Base-by-base conservation (phyloP, 1,140 invertebrate species). In the Listronotus bonariensis region DNA sequence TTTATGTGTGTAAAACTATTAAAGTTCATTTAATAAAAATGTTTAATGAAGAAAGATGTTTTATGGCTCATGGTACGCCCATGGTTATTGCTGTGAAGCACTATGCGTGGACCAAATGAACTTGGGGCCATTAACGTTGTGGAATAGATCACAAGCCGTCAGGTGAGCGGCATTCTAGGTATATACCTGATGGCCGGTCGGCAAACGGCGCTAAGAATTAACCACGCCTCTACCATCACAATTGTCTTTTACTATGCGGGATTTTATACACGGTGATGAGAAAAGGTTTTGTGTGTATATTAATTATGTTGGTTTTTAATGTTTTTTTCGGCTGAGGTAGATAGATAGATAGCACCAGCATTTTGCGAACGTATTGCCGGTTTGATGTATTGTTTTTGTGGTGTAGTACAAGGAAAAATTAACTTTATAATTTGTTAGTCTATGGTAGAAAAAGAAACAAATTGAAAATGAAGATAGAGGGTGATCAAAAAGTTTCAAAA, bases 131-230 rank as follows among this genome's bases (percentile, higher is more conserved):
- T 72, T 72, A 72, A 68, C 68, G 71, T 68, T 66, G 69, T 69
- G 63, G 71, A 72, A 72, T 72, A 72, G 71, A 72, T 72, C 71
- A 71, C 69, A 68, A 69, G 70, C 71, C 67, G 71, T 72, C 71
- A 72, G 63, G 71, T 71, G 65, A 68, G 69, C 69, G 61, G 71
- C 69, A 72, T 71, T 71, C 68, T 56, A 56, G 54, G 68, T 68
- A 68, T 56, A 61, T 68, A 55, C 67, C 68, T 61, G 59, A 58
- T 60, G 46, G 40, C 52, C 56, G 68, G 64, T 64, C 69, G 71
- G 67, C 67, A 67, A 71, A 65, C 68, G 68, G 70, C 70, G 65
- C 70, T 72, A 72, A 72, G 70, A 72, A 70, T 66, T 62, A 45
- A 58, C 70, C 66, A 69, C 70, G 70, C 70, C 70, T 61, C 64